Conservation (phyloP, 2,113 vertebrate species). For the Gambusia holbrooki region DNA sequence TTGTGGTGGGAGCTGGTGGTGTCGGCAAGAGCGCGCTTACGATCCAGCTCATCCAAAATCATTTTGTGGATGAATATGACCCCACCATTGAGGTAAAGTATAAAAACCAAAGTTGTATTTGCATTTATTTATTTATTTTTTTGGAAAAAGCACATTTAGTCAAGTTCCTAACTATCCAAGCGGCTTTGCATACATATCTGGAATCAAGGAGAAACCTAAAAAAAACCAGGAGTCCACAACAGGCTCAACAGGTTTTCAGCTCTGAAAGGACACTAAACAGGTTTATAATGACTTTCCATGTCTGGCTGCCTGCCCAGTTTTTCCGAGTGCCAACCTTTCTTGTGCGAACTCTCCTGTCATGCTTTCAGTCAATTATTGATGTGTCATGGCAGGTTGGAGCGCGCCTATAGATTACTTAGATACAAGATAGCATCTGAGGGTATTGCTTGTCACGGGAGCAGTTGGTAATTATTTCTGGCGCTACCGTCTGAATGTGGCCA, state of each 20-base stretch:
- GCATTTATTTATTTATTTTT: not conserved
- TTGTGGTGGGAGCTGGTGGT: slow-evolving; percentile 83
- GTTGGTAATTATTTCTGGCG: slow-evolving; percentile 36
- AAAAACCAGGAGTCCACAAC: slow-evolving; percentile 35
- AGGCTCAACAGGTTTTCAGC: slow-evolving; percentile 73
- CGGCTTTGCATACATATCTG: slow-evolving; percentile 20
- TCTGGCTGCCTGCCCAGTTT: slow-evolving; percentile 7
- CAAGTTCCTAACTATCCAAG: not conserved
- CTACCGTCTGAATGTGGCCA: slow-evolving; percentile 11
- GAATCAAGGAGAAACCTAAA: not conserved
- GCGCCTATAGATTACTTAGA: slow-evolving; percentile 20
- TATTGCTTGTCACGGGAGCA: slow-evolving; percentile 13
- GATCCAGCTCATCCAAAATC: slow-evolving; percentile 85
- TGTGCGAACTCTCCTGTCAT: slow-evolving; percentile 26
- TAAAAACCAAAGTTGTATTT: not conserved
- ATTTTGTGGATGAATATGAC: slow-evolving; percentile 84
- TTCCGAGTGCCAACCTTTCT: slow-evolving; percentile 1
- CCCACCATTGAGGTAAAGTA: slow-evolving; percentile 82
- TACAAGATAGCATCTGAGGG: slow-evolving; percentile 30
- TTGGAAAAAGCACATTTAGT: not conserved
- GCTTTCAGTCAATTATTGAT: slow-evolving; percentile 40
- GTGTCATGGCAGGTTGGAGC: slow-evolving; percentile 13
- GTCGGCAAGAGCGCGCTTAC: slow-evolving; percentile 84
- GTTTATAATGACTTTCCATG: slow-evolving; percentile 53
- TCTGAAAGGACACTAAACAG: slow-evolving; percentile 53